phyloP scores from a whole-genome alignment of 2,888 invertebrate genomes.

The Drosophila niveifrons region DNA sequence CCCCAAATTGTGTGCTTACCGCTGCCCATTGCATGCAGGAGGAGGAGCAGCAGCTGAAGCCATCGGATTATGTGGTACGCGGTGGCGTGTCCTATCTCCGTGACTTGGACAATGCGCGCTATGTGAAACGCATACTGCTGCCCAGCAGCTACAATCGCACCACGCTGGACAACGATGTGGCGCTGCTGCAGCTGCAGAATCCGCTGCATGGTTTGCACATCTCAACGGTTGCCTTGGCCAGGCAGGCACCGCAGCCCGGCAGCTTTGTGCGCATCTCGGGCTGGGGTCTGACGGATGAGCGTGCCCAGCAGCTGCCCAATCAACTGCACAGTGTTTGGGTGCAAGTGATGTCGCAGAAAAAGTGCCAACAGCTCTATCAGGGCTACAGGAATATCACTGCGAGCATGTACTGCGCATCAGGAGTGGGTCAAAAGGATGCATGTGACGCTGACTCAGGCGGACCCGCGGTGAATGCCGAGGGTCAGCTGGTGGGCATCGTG shows the following conservation, averaged over 20 bases:
- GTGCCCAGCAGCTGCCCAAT: constrained; percentile 56
- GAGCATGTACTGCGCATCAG: constrained; percentile 76
- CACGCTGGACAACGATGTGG: constrained; percentile 77
- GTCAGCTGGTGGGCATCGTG: constrained; percentile 88
- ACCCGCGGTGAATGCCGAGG: constrained; percentile 73
- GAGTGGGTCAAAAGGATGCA: constrained; percentile 76
- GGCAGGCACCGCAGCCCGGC: constrained; percentile 45
- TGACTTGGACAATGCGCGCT: constrained; percentile 63
- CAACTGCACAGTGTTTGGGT: constrained; percentile 75
- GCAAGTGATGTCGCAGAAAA: constrained; percentile 54
- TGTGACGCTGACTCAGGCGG: constrained; percentile 84
- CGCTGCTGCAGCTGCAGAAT: constrained; percentile 67
- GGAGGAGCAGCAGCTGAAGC: constrained; percentile 30
- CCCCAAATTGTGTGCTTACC: constrained; percentile 77
- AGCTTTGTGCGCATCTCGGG: constrained; percentile 72
- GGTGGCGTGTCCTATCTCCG: constrained; percentile 72
- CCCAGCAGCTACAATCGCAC: constrained; percentile 55
- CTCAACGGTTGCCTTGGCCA: constrained; percentile 55
- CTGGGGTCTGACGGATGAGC: constrained; percentile 74
- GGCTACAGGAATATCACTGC: constrained; percentile 69
- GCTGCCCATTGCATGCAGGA: constrained; percentile 80
- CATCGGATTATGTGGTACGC: constrained; percentile 68
- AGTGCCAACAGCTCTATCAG: constrained; percentile 62
- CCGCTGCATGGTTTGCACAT: constrained; percentile 57
- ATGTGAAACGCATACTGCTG: constrained; percentile 58